Conservation (phyloP, 2,888 invertebrate genomes). For the Zaprionus lineosus region DNA sequence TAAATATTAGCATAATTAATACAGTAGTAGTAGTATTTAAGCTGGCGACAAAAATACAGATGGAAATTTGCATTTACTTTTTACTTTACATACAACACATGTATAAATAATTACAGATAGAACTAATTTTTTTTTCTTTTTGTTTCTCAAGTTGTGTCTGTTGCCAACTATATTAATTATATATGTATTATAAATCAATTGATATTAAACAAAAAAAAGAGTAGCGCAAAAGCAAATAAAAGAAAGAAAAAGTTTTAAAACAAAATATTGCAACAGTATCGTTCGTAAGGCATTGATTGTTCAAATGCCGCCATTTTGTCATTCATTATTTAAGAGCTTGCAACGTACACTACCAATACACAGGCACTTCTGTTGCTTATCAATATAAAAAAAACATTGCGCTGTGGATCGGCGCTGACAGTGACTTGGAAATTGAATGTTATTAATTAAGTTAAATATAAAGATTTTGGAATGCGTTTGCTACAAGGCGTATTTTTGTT, state of each 20-base stretch:
- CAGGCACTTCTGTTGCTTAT: too few relatives aligned
- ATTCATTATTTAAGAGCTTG: slow-evolving; percentile 9
- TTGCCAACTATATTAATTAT: slow-evolving; percentile 34
- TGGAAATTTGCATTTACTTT: slow-evolving; percentile 37
- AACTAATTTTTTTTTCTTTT: too few relatives aligned
- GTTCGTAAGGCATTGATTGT: slow-evolving; percentile 52
- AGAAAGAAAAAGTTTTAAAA: slow-evolving; percentile 29
- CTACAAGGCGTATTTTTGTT: slow-evolving; percentile 39
- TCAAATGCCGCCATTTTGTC: slow-evolving; percentile 31
- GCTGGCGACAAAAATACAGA: slow-evolving; percentile 71
- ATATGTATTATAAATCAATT: slow-evolving; percentile 45
- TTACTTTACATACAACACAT: slow-evolving; percentile 64
- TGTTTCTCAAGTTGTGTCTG: slow-evolving; percentile 50
- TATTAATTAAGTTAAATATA: not conserved
- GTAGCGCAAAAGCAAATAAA: slow-evolving; percentile 40
- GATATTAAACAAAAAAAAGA: slow-evolving; percentile 61
- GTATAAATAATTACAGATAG: slow-evolving; percentile 62
- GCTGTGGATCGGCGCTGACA: too few relatives aligned
- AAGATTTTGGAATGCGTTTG: slow-evolving; percentile 57
- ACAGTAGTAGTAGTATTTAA: slow-evolving; percentile 74
- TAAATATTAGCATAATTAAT: slow-evolving; percentile 77
- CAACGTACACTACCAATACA: slow-evolving; percentile 32
- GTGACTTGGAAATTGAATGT: slow-evolving; percentile 21
- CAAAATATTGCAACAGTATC: slow-evolving; percentile 66
- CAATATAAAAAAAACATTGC: too few relatives aligned